Evolutionary conservation across 2,113 vertebrate species (phyloP).

Genomic region (Pyrgilauda ruficollis): DNA sequence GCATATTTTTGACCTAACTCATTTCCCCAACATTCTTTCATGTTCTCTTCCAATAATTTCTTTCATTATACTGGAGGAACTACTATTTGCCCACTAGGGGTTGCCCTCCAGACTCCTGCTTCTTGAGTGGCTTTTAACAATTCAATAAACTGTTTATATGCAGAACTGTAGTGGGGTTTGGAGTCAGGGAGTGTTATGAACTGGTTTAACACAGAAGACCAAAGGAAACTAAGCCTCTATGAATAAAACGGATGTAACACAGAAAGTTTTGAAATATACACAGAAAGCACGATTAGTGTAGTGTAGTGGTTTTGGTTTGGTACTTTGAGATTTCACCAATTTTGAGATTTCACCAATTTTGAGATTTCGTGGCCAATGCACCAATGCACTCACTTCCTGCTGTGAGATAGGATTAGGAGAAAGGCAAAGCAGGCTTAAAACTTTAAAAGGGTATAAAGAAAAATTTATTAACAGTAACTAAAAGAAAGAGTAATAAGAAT

Average conservation of each 20-base stretch:
- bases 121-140: neutral
- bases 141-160: neutral
- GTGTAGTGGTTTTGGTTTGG: too few relatives aligned
- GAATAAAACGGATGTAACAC: neutral
- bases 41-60: neutral
- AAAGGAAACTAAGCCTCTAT: neutral
- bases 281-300: neutral
- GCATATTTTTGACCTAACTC: neutral
- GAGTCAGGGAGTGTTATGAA: neutral
- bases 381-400: too few relatives aligned
- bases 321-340: too few relatives aligned
- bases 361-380: too few relatives aligned
- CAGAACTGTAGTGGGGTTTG: neutral
- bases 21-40: neutral
- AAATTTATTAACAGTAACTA: too few relatives aligned
- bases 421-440: too few relatives aligned
- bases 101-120: neutral
- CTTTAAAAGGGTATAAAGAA: neutral
- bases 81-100: neutral
- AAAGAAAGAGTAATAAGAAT: too few relatives aligned
- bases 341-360: too few relatives aligned
- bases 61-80: neutral
- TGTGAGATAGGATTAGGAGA: too few relatives aligned
- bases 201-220: neutral
- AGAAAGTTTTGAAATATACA: neutral